Evolutionary conservation across 2,888 invertebrate species (phyloP), one percentile per base, ranked within the genome.

Genomic region (Plagodis pulveraria): DNA sequence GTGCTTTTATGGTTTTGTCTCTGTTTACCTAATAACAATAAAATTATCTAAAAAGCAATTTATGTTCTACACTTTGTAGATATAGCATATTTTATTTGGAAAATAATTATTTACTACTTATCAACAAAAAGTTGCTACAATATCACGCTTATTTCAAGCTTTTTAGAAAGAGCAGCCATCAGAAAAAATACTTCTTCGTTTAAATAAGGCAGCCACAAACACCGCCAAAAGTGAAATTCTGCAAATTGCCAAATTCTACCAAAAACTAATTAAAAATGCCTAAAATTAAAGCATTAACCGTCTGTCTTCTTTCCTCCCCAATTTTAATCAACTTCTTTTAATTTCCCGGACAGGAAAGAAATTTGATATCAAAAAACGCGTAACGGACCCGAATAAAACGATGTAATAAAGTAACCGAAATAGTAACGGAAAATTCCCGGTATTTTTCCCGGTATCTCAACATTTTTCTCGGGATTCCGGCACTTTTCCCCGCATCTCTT

Each of bases 311-410:
- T 42, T 44, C 41, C 53, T 34, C 2, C 11, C 11, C 46, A 12
- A 43, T 50, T 46, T 58, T 58, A 58, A 58, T 58, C 50, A 58
- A 53, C 42, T 48, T 32, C 53, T 53, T 50, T 58, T 54, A 58
- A 54, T 58, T 58, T 46, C 45, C 49, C 41, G n/a, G 41, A 58
- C 54, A 42, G 36, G 46, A 47, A 58, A 50, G 54, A 54, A 22
- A 50, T 58, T 58, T 58, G 54, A 58, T 58, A 58, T 50, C 41
- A n/a, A 41, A 50, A 53, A 53, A 53, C 40, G 2, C 36, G 40
- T 54, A 58, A 50, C 44, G 53, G 12, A 43, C 52, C 47, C 38
- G 41, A 50, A 48, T 45, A 38, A 54, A 49, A 46, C 42, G 44
- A 10, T 12, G 40, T 57, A 57, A 57, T 58, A 53, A 49, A 58